A percentile compares a stretch with the other conserved stretches of the same genome.
phyloP scores from a whole-genome alignment of 2,113 vertebrate species.

The Cochlearius cochlearius region DNA sequence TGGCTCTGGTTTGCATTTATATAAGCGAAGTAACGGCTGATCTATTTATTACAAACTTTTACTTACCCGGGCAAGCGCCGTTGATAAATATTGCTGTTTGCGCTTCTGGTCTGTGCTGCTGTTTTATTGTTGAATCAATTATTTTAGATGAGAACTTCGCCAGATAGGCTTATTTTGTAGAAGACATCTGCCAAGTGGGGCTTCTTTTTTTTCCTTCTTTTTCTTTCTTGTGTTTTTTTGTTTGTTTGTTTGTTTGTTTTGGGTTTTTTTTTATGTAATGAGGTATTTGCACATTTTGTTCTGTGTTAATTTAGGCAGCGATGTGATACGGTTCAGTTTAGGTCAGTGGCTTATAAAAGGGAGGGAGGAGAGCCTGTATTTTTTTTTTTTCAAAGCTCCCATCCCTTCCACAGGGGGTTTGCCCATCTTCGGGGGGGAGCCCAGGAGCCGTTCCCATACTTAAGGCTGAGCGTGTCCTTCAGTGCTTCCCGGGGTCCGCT shows the following conservation, averaged over 20 bases:
- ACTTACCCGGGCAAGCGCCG: constrained; percentile 23
- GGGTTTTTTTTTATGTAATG: fast-evolving
- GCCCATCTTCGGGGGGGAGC: not conserved
- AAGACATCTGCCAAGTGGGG: not conserved
- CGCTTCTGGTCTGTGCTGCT: constrained; percentile 57
- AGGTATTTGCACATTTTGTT: not conserved
- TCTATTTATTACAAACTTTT: constrained; percentile 58
- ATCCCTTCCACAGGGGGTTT: fast-evolving
- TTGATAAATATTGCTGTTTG: constrained; percentile 57
- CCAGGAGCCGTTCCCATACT: not conserved
- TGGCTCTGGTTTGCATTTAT: constrained; percentile 40
- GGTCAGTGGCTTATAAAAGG: not conserved
- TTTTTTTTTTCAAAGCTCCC: not conserved
- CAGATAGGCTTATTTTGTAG: not conserved
- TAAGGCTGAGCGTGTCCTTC: not conserved
- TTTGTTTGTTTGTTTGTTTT: fast-evolving
- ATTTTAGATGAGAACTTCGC: constrained; percentile 36
- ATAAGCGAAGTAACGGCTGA: not conserved
- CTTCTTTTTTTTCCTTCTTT: not conserved
- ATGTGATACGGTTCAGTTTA: not conserved
- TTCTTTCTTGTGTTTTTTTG: fast-evolving
- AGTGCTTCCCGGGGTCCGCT: not conserved
- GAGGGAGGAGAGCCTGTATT: not conserved
- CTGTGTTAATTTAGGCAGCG: not conserved
- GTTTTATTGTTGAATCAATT: constrained; percentile 55